Evolutionary conservation across 2,113 vertebrate genomes (phyloP).

Genomic region (Anguilla japonica): DNA sequence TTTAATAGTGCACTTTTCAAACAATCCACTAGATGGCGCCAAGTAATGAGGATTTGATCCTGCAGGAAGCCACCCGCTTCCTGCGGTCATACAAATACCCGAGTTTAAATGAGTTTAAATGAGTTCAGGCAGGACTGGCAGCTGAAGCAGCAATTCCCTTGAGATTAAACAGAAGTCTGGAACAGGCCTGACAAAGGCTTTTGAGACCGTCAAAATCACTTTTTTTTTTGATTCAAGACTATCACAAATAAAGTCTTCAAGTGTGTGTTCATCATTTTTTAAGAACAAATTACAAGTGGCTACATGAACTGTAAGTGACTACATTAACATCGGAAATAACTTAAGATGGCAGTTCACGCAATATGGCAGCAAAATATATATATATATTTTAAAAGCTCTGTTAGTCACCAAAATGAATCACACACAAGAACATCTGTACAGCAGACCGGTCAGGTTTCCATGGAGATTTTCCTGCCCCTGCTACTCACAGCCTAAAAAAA

Average conservation of each 20-base stretch:
- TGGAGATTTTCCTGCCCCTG: background rate
- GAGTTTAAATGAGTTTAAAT: background rate
- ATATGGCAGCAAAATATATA: background rate
- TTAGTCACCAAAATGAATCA: background rate
- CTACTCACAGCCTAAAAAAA: background rate
- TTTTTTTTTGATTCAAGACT: no score
- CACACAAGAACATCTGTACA: background rate
- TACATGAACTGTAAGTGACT: no score
- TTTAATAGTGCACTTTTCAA: slow-evolving; percentile 15
- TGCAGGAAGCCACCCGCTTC: background rate
- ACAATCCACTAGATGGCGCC: slow-evolving; percentile 26
- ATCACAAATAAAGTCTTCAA: no score
- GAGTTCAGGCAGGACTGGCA: no score
- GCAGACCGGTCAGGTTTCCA: background rate
- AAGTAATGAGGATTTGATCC: background rate
- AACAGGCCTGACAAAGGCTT: background rate
- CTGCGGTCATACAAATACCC: background rate
- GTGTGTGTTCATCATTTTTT: no score
- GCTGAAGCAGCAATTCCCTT: background rate
- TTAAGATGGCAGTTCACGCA: background rate
- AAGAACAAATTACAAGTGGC: no score
- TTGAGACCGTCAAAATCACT: background rate
- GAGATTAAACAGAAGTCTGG: background rate
- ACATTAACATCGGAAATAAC: no score
- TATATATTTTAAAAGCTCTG: background rate